These are phyloP conservation scores for Podarcis muralis DNA, from an alignment of 2,113 vertebrate genomes.

Conservation along the genomic window DNA sequence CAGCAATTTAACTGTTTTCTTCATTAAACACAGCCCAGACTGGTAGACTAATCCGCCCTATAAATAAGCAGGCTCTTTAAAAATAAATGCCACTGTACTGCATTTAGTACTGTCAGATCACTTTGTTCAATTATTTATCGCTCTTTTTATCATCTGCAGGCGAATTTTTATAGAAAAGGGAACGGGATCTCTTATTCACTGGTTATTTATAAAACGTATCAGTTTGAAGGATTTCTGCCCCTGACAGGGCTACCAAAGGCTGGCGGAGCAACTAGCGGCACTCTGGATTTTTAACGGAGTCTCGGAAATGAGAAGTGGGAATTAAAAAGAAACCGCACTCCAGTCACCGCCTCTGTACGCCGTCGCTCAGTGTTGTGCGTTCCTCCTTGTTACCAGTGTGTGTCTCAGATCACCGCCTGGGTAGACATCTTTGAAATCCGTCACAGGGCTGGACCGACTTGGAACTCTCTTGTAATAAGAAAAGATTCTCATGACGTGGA, in stretches of 20 bases:
- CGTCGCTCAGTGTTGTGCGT: not conserved
- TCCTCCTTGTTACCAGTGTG: slow-evolving; percentile 12
- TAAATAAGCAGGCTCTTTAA: slow-evolving; percentile 58
- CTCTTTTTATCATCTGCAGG: slow-evolving; percentile 55
- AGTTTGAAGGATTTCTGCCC: slow-evolving; percentile 44
- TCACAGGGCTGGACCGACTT: not conserved
- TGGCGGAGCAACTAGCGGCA: slow-evolving; percentile 8
- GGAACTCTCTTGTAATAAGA: not conserved
- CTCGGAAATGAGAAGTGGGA: slow-evolving; percentile 19
- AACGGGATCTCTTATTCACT: slow-evolving; percentile 61
- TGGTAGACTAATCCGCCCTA: slow-evolving; percentile 44
- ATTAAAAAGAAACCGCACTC: slow-evolving; percentile 9
- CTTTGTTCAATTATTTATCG: slow-evolving; percentile 71
- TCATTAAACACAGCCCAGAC: slow-evolving; percentile 37
- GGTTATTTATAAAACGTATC: slow-evolving; percentile 70
- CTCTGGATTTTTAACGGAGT: slow-evolving; percentile 45
- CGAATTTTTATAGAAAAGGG: slow-evolving; percentile 66
- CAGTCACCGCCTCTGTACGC: not conserved
- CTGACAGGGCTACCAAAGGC: slow-evolving; percentile 33
- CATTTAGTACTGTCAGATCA: slow-evolving; percentile 63
- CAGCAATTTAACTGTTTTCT: slow-evolving; percentile 43
- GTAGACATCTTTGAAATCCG: not conserved
- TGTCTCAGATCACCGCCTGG: not conserved
- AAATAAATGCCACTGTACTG: slow-evolving; percentile 41
- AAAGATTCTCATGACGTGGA: not conserved